These are phyloP conservation scores for Goniozus legneri DNA, from an alignment of 1,140 invertebrate species.

Conservation along the genomic window DNA sequence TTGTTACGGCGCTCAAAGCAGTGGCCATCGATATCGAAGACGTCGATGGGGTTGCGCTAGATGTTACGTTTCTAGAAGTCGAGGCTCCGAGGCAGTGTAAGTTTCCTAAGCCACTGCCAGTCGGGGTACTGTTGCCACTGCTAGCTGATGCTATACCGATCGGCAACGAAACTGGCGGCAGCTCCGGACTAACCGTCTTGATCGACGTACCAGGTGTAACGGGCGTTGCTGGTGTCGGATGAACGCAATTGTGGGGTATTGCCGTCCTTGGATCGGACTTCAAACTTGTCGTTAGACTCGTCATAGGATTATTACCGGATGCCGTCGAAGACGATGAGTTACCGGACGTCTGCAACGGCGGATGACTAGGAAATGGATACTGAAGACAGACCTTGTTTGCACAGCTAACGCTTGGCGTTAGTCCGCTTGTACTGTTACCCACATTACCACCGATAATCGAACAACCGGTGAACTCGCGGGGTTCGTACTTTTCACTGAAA, in stretches of 20 bases:
- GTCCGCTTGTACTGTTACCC: constrained; percentile 18
- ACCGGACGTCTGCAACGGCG: constrained; percentile 54
- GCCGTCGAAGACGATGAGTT: constrained; percentile 13
- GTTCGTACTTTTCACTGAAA: constrained; percentile 81
- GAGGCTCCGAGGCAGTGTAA: constrained; percentile 34
- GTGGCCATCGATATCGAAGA: constrained; percentile 12
- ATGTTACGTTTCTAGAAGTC: constrained; percentile 25
- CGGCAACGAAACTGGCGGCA: constrained; percentile 47
- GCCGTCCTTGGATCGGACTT: constrained; percentile 31
- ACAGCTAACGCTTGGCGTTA: constrained; percentile 31
- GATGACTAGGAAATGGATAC: constrained; percentile 78
- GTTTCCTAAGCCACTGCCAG: constrained; percentile 23
- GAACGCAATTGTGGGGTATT: constrained; percentile 37
- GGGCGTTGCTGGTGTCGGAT: constrained; percentile 44
- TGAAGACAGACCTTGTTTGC: constrained; percentile 64
- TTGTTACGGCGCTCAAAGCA: constrained; percentile 7
- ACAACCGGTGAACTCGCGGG: constrained; percentile 60
- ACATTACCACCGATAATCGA: constrained; percentile 31
- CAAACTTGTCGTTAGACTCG: constrained; percentile 15
- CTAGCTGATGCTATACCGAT: constrained; percentile 29
- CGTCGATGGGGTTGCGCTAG: constrained; percentile 9
- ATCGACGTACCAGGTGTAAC: constrained; percentile 48
- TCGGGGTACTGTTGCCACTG: constrained; percentile 25
- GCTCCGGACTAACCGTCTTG: constrained; percentile 50
- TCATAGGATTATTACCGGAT: constrained; percentile 7